A percentile compares a stretch with the other conserved stretches of the same genome.
Conservation (phyloP, 53 echinoderm and acorn worm genomes). For the Hippasteria phrygiana region DNA sequence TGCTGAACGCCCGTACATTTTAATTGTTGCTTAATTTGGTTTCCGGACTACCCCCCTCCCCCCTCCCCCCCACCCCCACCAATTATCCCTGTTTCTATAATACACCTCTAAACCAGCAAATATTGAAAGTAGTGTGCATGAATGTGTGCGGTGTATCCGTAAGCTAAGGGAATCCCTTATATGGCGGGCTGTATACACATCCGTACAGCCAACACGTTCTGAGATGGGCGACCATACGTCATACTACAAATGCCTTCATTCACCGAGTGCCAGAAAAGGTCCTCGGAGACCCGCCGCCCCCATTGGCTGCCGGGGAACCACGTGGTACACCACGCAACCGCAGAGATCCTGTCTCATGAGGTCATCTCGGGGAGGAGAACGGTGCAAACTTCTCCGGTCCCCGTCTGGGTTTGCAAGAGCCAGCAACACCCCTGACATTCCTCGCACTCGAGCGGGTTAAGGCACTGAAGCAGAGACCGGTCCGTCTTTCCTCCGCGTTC, state of each 20-base stretch:
- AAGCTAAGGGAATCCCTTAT: constrained; percentile 66
- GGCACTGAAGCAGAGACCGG: constrained; percentile 5
- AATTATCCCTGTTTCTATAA: background rate
- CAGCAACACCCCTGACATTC: constrained; percentile 64
- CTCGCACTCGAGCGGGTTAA: constrained; percentile 61
- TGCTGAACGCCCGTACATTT: too few species aligned
- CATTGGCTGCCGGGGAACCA: constrained; percentile 36
- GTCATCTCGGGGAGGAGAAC: constrained; percentile 7
- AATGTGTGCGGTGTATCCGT: constrained; percentile 40
- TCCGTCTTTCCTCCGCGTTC: constrained; percentile 52
- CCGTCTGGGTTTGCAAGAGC: constrained; percentile 6
- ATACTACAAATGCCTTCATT: constrained; percentile 68
- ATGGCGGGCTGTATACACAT: constrained; percentile 55
- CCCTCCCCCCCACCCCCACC: too few species aligned
- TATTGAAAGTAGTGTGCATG: constrained; percentile 16
- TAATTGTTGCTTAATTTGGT: background rate
- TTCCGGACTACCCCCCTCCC: constrained; percentile 1
- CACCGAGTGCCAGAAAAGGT: constrained; percentile 62
- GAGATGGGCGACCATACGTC: constrained; percentile 45
- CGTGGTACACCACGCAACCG: constrained; percentile 49
- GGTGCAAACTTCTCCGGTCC: background rate
- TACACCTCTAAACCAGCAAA: constrained; percentile 10
- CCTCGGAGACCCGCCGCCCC: background rate
- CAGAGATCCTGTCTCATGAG: constrained; percentile 24
- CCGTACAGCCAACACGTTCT: constrained; percentile 41